Base-by-base conservation (phyloP, 2,888 invertebrate genomes). In the Papilio gigon region DNA sequence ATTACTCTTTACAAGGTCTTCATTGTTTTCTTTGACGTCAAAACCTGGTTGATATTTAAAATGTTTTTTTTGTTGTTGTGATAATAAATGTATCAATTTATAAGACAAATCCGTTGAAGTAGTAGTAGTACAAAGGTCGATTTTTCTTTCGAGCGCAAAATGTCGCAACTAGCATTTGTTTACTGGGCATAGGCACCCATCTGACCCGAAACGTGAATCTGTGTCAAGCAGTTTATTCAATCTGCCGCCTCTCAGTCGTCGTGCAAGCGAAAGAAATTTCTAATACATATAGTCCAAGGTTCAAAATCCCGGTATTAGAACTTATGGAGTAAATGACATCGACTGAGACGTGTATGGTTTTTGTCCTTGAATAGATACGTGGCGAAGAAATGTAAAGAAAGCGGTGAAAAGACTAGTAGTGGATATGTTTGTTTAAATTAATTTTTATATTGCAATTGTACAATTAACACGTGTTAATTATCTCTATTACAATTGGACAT, bases 171-270 rank as follows among this genome's bases (percentile, higher is more conserved):
- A 88, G 87, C 84, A 81, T 85, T 85, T 80, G 81, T 80, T 78
- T 77, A 78, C 84, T 84, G 84, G 88, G 86, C 87, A 85, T 85
- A 76, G 80, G 83, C 83, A 82, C 84, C 86, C 84, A 87, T 84
- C 85, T 91, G 91, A 90, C 91, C 92, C 89, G 88, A 90, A 90
- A 88, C 85, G 83, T 81, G 89, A 90, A 92, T 90, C 89, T 92
- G 89, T 92, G 92, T 92, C 92, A 92, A 92, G 92, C 87, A 88
- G 92, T 92, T 92, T 92, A 92, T 92, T 92, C 90, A 92, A 92
- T 92, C 90, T 90, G 87, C 80, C 80, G 82, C 80, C 82, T 81
- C 79, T 78, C 74, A 75, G 71, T 71, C 53, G 65, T 35, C 65
- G 69, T 71, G 63, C 84, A 79, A 71, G 76, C 80, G 71, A 86